Evolutionary conservation across 2,797 vertebrate genomes (phyloP).

Genomic region (Gadopsis bispinosus): DNA sequence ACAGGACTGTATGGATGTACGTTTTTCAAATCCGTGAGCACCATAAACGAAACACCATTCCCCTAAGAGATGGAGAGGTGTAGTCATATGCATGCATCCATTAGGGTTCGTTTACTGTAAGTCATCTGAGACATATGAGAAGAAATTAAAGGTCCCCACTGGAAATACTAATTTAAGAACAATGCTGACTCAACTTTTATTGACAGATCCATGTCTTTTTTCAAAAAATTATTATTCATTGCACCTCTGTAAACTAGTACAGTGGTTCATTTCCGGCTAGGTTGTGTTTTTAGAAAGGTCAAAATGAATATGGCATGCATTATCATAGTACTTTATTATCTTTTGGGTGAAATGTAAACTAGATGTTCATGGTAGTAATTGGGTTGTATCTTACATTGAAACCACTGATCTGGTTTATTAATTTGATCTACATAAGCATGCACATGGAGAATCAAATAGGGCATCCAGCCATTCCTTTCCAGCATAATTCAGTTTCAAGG

Average conservation of each 20-base stretch:
- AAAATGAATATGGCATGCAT: neutral
- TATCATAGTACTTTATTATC: too few species aligned
- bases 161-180: conserved; percentile 20
- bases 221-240: neutral
- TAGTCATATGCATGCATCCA: conserved; percentile 5
- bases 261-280: conserved; percentile 1
- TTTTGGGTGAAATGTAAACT: neutral
- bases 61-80: neutral
- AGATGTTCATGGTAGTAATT: conserved; percentile 12
- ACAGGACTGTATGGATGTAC: neutral
- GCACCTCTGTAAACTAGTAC: neutral
- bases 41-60: too few species aligned
- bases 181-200: neutral
- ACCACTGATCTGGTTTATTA: conserved; percentile 13
- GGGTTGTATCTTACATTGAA: neutral
- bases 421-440: conserved; percentile 19
- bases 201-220: neutral
- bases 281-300: neutral
- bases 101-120: conserved; percentile 17
- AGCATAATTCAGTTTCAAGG: conserved; percentile 34
- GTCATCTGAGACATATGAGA: conserved; percentile 19
- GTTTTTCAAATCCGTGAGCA: too few species aligned
- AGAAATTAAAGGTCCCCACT: neutral
- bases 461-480: neutral
- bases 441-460: conserved; percentile 8